Evolutionary conservation across 1,140 invertebrate species (phyloP).

Genomic region (Papilio glaucus): DNA sequence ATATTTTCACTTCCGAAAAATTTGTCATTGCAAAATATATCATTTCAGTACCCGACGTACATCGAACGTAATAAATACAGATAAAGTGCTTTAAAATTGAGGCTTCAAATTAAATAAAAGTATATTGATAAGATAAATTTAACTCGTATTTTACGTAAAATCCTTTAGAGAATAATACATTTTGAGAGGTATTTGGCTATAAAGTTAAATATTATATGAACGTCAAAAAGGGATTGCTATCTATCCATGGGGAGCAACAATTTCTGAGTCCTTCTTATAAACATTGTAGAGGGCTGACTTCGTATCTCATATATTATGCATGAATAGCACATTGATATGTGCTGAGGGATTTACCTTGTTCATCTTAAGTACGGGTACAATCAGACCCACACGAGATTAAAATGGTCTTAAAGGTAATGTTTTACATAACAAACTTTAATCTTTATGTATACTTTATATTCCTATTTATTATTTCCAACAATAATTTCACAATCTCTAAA

Average conservation of each 20-base stretch:
- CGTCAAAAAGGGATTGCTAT: conserved; percentile 45
- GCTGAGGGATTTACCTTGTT: conserved; percentile 47
- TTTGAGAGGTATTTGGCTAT: conserved; percentile 15
- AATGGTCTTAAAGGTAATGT: background rate
- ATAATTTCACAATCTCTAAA: no score
- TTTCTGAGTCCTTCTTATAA: conserved; percentile 46
- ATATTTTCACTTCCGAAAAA: no score
- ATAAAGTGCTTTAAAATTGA: background rate
- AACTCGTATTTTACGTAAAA: conserved; percentile 8
- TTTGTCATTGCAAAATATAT: background rate
- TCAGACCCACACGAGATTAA: background rate
- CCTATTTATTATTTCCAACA: no score
- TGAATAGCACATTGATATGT: conserved; percentile 49
- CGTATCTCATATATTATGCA: conserved; percentile 59
- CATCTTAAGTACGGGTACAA: conserved; percentile 12
- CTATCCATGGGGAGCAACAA: conserved; percentile 52
- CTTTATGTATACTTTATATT: no score
- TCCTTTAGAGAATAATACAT: conserved; percentile 10
- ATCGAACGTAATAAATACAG: background rate
- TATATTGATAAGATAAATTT: conserved; percentile 6
- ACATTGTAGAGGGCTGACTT: conserved; percentile 40
- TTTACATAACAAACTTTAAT: no score
- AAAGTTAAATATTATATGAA: conserved; percentile 35
- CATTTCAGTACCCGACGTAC: background rate
- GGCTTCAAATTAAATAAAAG: background rate